These are phyloP conservation scores for Vireo altiloquus DNA, from an alignment of 2,113 vertebrate genomes.

Conservation along the genomic window DNA sequence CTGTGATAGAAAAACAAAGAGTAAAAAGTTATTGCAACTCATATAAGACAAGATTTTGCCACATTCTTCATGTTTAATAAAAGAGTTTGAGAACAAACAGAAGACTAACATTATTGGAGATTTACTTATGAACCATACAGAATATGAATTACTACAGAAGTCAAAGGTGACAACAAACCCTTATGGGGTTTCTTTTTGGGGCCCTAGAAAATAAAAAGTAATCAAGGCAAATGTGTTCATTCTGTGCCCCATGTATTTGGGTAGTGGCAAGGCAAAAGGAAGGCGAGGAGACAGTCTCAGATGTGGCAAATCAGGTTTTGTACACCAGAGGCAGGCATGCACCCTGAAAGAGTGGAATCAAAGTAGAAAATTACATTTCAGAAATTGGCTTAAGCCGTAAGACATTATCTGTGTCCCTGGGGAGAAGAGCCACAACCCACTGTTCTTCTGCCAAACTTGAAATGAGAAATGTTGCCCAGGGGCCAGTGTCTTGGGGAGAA, in stretches of 20 bases:
- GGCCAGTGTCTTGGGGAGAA: not conserved
- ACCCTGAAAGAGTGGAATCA: not conserved
- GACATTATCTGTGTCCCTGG: not conserved
- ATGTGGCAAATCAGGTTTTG: not conserved
- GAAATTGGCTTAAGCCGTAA: not conserved
- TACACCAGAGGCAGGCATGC: not conserved
- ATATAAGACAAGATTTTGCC: not conserved
- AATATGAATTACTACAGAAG: not conserved
- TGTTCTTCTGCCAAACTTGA: not conserved
- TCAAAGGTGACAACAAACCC: not conserved
- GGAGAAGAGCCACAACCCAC: not conserved
- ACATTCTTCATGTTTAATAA: not conserved
- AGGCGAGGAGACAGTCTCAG: not conserved
- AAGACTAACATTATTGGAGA: not conserved
- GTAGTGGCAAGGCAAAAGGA: not conserved
- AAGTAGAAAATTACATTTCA: not conserved
- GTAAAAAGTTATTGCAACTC: not conserved
- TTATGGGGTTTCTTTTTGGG: not conserved
- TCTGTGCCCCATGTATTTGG: not conserved
- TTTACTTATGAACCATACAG: not conserved
- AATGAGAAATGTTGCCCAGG: not conserved
- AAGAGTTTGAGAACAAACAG: not conserved
- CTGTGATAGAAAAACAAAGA: not conserved
- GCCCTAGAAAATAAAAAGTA: not conserved
- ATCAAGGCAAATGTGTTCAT: not conserved